A percentile compares a stretch with the other conserved stretches of the same genome.
These are phyloP conservation scores for Agrotis ipsilon DNA, from an alignment of 2,888 invertebrate genomes.

Conservation along the genomic window DNA sequence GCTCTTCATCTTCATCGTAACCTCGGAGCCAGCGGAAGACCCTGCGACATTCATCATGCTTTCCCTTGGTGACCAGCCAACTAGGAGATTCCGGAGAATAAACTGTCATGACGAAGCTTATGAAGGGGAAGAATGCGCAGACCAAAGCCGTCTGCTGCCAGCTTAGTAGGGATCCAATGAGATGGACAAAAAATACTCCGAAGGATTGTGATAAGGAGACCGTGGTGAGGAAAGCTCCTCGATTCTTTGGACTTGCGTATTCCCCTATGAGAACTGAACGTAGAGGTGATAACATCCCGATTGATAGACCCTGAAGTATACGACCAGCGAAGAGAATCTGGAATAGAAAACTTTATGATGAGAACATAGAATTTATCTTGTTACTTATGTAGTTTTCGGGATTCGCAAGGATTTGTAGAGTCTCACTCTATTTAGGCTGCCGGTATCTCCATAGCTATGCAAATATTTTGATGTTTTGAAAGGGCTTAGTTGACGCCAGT, in stretches of 20 bases:
- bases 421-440: too few species aligned
- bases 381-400: too few species aligned
- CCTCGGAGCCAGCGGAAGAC: slow-evolving; percentile 91
- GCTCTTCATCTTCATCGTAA: slow-evolving; percentile 80
- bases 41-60: slow-evolving; percentile 87
- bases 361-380: too few species aligned
- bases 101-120: slow-evolving; percentile 81
- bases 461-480: too few species aligned
- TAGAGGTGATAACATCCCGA: slow-evolving; percentile 86
- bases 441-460: too few species aligned
- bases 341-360: slow-evolving; percentile 6
- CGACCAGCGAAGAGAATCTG: slow-evolving; percentile 65
- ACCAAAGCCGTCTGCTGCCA: slow-evolving; percentile 90
- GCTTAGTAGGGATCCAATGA: slow-evolving; percentile 90
- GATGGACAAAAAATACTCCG: slow-evolving; percentile 91
- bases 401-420: too few species aligned
- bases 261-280: slow-evolving; percentile 89
- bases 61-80: slow-evolving; percentile 91
- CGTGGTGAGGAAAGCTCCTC: slow-evolving; percentile 91
- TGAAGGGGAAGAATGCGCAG: slow-evolving; percentile 82
- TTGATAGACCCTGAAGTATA: slow-evolving; percentile 80
- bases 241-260: slow-evolving; percentile 89
- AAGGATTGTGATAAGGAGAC: slow-evolving; percentile 90
- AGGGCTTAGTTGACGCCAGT: too few species aligned
- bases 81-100: slow-evolving; percentile 92